These are phyloP conservation scores for Hormiphora californensis DNA, from an alignment of 37 sponge, comb jelly and placozoan genomes.

Conservation along the genomic window DNA sequence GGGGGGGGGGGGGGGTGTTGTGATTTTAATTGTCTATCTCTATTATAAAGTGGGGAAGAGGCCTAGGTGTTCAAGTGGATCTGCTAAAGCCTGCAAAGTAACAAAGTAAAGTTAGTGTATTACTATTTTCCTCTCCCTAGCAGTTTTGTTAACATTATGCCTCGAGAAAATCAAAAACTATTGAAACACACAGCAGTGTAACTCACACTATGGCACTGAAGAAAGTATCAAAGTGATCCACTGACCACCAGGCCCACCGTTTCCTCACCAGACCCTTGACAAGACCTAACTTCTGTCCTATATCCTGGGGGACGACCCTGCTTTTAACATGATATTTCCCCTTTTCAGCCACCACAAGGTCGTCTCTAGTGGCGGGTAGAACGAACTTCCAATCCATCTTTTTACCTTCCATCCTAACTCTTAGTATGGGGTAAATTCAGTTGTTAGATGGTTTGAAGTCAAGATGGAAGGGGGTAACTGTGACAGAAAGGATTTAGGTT, in stretches of 20 bases:
- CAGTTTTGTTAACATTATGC: too few species aligned
- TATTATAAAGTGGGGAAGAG: too few species aligned
- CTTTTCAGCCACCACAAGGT: conserved; percentile 9
- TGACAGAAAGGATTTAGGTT: too few species aligned
- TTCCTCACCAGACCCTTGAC: neutral
- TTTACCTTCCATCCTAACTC: neutral
- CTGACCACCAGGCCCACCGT: conserved; percentile 23
- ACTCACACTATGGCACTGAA: conserved; percentile 36
- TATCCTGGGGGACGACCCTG: neutral
- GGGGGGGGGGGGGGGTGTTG: too few species aligned
- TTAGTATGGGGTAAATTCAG: neutral
- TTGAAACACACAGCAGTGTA: too few species aligned
- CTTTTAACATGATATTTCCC: neutral
- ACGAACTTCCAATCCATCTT: conserved; percentile 16
- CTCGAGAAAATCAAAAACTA: too few species aligned
- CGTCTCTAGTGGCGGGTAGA: conserved; percentile 4
- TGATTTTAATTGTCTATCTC: too few species aligned
- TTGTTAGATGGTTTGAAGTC: neutral
- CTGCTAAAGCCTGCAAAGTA: too few species aligned
- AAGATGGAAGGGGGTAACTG: too few species aligned
- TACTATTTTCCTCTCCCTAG: too few species aligned
- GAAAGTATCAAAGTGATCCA: conserved; percentile 43
- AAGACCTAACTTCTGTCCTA: neutral
- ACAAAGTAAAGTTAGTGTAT: too few species aligned
- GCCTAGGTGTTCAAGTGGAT: too few species aligned